These are phyloP conservation scores for Xyrauchen texanus DNA, from an alignment of 2,113 vertebrate genomes.

Conservation along the genomic window DNA sequence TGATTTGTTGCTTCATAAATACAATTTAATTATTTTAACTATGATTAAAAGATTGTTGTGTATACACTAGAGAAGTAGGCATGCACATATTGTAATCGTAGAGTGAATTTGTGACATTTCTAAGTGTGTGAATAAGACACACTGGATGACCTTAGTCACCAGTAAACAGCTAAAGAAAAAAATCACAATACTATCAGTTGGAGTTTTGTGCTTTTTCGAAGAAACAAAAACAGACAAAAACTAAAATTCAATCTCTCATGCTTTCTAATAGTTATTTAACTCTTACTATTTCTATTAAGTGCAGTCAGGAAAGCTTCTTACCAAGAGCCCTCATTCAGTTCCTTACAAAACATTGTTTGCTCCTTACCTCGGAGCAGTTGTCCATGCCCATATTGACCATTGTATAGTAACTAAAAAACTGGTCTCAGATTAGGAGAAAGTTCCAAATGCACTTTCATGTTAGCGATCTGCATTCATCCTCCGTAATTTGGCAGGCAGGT, in stretches of 20 bases:
- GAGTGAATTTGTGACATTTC: conserved; percentile 44
- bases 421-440: conserved; percentile 24
- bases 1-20: conserved; percentile 46
- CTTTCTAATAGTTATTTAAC: conserved; percentile 8
- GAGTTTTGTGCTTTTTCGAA: conserved; percentile 42
- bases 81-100: conserved; percentile 63
- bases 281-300: conserved; percentile 7
- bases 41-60: conserved; percentile 54
- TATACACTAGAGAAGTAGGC: conserved; percentile 64
- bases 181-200: conserved; percentile 69
- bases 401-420: neutral
- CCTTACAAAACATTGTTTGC: neutral
- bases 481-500: conserved; percentile 77
- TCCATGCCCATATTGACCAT: neutral
- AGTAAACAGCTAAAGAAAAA: conserved; percentile 48
- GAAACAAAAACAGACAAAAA: neutral
- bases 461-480: conserved; percentile 77
- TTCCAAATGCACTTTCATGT: conserved; percentile 40
- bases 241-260: neutral
- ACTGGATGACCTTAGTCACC: conserved; percentile 44
- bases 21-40: conserved; percentile 67
- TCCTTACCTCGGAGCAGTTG: neutral
- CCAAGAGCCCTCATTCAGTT: conserved; percentile 12
- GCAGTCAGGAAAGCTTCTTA: conserved; percentile 6
- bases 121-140: conserved; percentile 38